Base-by-base conservation (phyloP, 2,797 vertebrate species). In the Pristis pectinata region DNA sequence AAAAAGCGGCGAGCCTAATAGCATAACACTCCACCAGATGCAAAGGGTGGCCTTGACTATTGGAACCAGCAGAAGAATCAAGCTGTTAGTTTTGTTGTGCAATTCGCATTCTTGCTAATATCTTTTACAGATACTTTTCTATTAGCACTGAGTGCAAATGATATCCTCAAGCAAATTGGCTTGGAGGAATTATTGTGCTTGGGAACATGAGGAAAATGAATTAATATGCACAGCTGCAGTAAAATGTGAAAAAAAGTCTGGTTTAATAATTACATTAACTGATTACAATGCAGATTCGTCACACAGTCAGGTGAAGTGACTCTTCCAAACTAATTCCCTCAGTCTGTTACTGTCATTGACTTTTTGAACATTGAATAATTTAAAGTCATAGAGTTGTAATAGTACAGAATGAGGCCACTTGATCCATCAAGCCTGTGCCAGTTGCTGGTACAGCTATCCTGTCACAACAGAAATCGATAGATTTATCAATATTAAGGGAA, bases 181-280 rank as follows among this genome's bases (percentile, higher is more conserved):
- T 91, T 24, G 41, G 61, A 91, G 87, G 59, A 91, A 91, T 67
- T 91, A 91, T 37, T 91, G 59, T 91, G 87, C 59, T 61, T n/a
- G 61, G 70, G 70, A 30, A 30, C 70, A 72, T 24, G 70, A 30
- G 70, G 59, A 91, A 67, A n/a, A 37, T 91, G 59, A 91, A 64
- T 91, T 64, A 64, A 64, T 89, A 89, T 89, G 24, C 59, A 61
- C 59, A 41, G 59, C 59, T 91, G n/a, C 67, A 91, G 64, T 91
- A 91, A 64, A 64, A 67, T 41, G 19, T 91, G n/a, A 59, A 24
- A 72, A 67, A 22, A 64, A 59, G 59, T 37, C 59, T 67, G n/a
- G n/a, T 41, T 91, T 67, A 67, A 22, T 91, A 91, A 91, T 67
- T 91, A 22, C 59, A 37, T 67, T 34, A 37, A 67, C 34, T 67